These are phyloP conservation scores for Ennomos erosarius DNA, from an alignment of 2,888 invertebrate genomes.

Conservation along the genomic window DNA sequence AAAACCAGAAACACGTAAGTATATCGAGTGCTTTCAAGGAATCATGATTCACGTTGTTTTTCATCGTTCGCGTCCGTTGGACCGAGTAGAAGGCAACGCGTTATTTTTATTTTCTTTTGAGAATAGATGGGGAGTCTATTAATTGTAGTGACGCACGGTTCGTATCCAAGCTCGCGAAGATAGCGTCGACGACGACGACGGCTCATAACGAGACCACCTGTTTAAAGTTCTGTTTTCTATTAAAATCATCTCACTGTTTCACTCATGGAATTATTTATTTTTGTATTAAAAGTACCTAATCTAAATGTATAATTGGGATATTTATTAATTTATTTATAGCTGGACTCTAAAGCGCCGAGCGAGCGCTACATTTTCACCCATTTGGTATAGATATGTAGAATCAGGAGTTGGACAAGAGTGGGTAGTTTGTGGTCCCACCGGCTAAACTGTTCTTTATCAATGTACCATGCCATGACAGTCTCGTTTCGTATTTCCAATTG, in stretches of 20 bases:
- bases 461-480: too few relatives aligned
- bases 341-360: too few relatives aligned
- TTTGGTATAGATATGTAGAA: too few relatives aligned
- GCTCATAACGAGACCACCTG: constrained; percentile 62
- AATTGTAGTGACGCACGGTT: constrained; percentile 80
- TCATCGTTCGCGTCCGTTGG: constrained; percentile 52
- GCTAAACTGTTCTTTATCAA: too few relatives aligned
- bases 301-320: not conserved
- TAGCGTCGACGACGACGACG: constrained; percentile 44
- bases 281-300: not conserved
- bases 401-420: too few relatives aligned
- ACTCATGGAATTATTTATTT: constrained; percentile 1
- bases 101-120: constrained; percentile 82
- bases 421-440: too few relatives aligned
- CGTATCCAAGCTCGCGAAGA: constrained; percentile 42
- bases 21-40: constrained; percentile 68
- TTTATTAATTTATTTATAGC: not conserved
- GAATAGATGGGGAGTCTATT: constrained; percentile 78
- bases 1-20: constrained; percentile 55
- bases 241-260: constrained; percentile 15
- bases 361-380: too few relatives aligned
- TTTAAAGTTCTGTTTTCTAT: constrained; percentile 48
- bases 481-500: too few relatives aligned
- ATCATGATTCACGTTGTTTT: constrained; percentile 76
- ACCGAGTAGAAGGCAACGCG: constrained; percentile 59